Conservation (phyloP, 2,797 vertebrate genomes). For the Capromys pilorides region DNA sequence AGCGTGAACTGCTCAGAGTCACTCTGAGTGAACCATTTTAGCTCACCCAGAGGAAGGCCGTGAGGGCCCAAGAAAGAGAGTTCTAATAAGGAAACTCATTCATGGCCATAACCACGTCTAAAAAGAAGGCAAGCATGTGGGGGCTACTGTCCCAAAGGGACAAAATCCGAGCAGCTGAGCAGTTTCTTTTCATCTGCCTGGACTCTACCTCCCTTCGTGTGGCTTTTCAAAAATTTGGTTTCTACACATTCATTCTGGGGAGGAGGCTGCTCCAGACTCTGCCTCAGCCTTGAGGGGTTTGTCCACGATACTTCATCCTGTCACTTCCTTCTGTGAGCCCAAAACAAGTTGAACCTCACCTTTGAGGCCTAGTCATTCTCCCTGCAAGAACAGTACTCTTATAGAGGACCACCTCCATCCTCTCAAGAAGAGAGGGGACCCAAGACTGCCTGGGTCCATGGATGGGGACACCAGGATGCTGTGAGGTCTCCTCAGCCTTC, state of each 20-base stretch:
- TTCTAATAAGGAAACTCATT: neutral
- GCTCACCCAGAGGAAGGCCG: neutral
- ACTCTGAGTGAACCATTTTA: neutral
- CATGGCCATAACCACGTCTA: neutral
- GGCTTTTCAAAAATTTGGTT: neutral
- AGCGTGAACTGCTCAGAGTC: fast-evolving
- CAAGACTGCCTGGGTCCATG: neutral
- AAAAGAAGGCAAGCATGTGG: fast-evolving
- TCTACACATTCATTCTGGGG: too few species aligned
- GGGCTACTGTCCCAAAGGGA: neutral
- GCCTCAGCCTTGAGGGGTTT: neutral
- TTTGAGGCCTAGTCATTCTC: neutral
- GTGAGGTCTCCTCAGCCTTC: too few species aligned
- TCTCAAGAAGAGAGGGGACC: neutral
- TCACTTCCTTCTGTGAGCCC: neutral
- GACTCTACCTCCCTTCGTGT: fast-evolving
- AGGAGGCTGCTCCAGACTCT: neutral
- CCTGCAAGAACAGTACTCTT: neutral
- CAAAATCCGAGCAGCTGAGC: neutral
- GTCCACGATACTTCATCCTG: neutral
- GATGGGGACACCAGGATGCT: too few species aligned
- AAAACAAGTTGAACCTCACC: neutral
- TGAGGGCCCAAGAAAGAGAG: neutral
- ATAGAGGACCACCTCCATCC: neutral
- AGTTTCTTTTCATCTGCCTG: fast-evolving